Evolutionary conservation across 2,888 invertebrate species (phyloP).

Genomic region (Drosophila percnosoma): DNA sequence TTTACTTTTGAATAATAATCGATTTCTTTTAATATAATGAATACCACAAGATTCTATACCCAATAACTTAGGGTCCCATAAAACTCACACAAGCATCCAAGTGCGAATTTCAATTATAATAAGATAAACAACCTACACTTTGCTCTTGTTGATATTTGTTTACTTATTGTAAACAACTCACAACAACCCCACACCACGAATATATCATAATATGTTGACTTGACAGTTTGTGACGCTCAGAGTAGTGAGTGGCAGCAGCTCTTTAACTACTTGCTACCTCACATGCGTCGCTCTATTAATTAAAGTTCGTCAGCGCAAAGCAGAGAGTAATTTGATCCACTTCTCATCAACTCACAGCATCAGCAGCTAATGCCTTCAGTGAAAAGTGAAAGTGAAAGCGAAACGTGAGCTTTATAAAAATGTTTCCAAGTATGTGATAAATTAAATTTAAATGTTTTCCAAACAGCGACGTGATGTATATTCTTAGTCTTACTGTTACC

Average conservation of each 20-base stretch:
- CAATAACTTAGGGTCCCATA: not conserved
- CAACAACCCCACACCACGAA: not conserved
- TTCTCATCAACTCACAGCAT: not conserved
- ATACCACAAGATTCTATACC: not conserved
- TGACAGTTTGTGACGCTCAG: not conserved
- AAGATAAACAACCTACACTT: not conserved
- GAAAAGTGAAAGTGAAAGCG: not conserved
- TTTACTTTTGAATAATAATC: not conserved
- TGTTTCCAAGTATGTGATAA: not conserved
- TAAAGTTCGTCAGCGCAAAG: conserved; percentile 6
- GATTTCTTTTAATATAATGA: not conserved
- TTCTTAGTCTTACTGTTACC: not conserved
- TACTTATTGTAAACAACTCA: not conserved
- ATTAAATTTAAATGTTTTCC: not conserved
- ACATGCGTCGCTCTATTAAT: conserved; percentile 10
- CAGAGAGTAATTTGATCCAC: not conserved
- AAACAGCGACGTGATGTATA: not conserved
- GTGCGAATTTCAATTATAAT: not conserved
- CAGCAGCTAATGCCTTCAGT: not conserved
- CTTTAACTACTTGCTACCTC: conserved; percentile 8
- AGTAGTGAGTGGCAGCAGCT: not conserved
- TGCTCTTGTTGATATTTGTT: not conserved
- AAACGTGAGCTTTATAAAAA: not conserved
- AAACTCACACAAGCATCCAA: not conserved
- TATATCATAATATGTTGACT: not conserved